phyloP scores from a whole-genome alignment of 2,113 vertebrate genomes.

The Edolisoma coerulescens region DNA sequence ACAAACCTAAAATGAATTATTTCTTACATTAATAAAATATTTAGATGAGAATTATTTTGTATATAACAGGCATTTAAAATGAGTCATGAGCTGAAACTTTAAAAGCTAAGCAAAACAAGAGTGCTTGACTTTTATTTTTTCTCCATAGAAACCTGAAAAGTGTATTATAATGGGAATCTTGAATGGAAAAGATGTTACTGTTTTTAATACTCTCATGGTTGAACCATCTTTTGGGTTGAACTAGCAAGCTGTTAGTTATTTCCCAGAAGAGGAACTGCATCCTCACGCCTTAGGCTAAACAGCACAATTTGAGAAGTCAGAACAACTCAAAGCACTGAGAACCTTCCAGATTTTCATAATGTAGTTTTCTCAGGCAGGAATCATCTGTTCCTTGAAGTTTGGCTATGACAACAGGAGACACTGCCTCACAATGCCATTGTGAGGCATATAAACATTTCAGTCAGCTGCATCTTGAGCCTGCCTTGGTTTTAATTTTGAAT shows the following conservation, averaged over 20 bases:
- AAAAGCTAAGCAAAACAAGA: neutral
- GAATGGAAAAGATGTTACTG: neutral
- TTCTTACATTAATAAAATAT: neutral
- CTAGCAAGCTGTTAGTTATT: neutral
- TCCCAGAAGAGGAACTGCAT: neutral
- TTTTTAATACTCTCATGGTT: neutral
- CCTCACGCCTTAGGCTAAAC: neutral
- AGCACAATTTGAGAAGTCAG: neutral
- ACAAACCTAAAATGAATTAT: neutral
- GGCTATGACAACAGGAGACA: neutral
- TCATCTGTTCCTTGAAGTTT: slow-evolving; percentile 9
- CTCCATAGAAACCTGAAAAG: neutral
- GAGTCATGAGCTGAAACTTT: neutral
- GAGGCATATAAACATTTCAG: neutral
- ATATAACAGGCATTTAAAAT: neutral
- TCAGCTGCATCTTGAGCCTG: neutral
- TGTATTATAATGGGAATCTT: neutral
- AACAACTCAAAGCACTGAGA: neutral
- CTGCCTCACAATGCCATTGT: neutral
- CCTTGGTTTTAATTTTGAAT: neutral
- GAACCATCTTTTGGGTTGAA: neutral
- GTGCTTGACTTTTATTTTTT: neutral
- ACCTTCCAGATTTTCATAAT: neutral
- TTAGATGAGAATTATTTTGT: neutral
- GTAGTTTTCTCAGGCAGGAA: neutral